Percentiles rank a stretch among this genome's conserved stretches.
phyloP scores from a whole-genome alignment of 2,797 vertebrate species.

The Rhadinocentrus ornatus region DNA sequence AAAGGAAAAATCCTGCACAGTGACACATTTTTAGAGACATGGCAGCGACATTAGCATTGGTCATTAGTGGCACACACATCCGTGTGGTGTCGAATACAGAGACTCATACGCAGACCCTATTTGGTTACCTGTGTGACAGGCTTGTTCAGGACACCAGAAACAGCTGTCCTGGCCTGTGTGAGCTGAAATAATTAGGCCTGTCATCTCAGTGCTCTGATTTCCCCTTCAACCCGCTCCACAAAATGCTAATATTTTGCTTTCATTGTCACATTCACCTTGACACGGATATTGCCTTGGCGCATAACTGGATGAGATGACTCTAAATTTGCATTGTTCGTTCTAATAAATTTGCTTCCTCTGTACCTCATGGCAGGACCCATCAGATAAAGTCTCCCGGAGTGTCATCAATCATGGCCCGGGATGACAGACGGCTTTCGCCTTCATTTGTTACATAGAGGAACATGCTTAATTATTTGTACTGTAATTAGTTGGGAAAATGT shows the following conservation, averaged over 20 bases:
- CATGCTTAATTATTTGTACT: conserved; percentile 99
- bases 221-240: conserved; percentile 98
- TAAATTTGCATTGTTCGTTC: conserved; percentile 99
- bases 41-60: conserved; percentile 99
- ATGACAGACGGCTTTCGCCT: conserved; percentile 99
- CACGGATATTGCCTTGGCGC: conserved; percentile 99
- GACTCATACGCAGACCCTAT: conserved; percentile 95
- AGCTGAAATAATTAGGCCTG: conserved; percentile 99
- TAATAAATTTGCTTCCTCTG: conserved; percentile 99
- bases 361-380: conserved; percentile 96
- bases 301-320: conserved; percentile 99
- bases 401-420: conserved; percentile 96
- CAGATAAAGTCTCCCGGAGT: conserved; percentile 99
- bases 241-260: conserved; percentile 99
- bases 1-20: conserved; percentile 64
- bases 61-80: conserved; percentile 98
- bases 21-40: conserved; percentile 94
- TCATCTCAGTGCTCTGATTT: conserved; percentile 99
- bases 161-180: conserved; percentile 99
- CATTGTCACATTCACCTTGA: conserved; percentile 99
- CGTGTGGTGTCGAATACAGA: conserved; percentile 92
- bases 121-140: conserved; percentile 99
- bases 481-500: conserved; percentile 99
- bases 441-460: conserved; percentile 99
- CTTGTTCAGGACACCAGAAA: conserved; percentile 99